Evolutionary conservation across 1,140 invertebrate genomes (phyloP).

Genomic region (Calephelis virginiensis): DNA sequence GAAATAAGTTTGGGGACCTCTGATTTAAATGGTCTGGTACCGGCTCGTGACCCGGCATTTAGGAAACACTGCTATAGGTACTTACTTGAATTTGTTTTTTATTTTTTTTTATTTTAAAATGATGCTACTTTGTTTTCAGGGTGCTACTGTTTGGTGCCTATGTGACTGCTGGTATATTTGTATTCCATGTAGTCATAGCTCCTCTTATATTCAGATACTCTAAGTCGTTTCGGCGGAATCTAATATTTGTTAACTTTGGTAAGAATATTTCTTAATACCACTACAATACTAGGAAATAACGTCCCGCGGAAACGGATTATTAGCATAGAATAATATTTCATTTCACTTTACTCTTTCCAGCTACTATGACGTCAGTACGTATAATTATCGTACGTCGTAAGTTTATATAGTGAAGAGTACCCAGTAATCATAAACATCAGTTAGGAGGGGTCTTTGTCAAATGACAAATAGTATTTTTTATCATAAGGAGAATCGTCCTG

Average conservation of each 20-base stretch:
- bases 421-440: no score
- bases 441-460: no score
- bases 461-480: no score
- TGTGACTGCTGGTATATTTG: conserved; percentile 49
- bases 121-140: conserved; percentile 36
- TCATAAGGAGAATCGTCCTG: no score
- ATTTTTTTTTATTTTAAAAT: conserved; percentile 15
- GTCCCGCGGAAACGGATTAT: background rate
- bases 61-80: no score
- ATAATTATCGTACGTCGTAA: no score
- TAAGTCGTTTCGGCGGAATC: conserved; percentile 49
- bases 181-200: conserved; percentile 54
- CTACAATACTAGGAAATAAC: background rate
- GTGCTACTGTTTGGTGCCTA: conserved; percentile 47
- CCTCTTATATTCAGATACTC: conserved; percentile 64
- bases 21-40: no score
- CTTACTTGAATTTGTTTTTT: background rate
- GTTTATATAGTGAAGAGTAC: no score
- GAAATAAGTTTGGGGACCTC: no score
- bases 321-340: background rate
- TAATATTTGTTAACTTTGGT: conserved; percentile 65
- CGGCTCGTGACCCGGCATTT: no score
- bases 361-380: no score
- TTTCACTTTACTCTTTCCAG: no score
- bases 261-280: conserved; percentile 26